Conservation (phyloP, 1,140 invertebrate genomes). For the Anagrus nilaparvatae region DNA sequence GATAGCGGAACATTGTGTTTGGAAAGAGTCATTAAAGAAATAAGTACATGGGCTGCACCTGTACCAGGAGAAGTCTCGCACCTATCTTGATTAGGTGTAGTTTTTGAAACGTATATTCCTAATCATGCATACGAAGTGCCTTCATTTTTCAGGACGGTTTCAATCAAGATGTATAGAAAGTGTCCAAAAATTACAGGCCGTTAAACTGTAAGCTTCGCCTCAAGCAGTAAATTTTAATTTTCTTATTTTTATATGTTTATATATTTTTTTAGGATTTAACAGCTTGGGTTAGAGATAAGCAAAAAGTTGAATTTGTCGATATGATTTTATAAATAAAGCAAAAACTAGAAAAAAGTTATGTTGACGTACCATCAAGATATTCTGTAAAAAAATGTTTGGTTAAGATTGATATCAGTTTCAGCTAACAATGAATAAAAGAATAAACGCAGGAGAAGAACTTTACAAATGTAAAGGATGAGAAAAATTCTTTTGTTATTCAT, state of each 20-base stretch:
- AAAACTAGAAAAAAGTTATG: slow-evolving; percentile 65
- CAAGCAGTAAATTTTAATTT: slow-evolving; percentile 54
- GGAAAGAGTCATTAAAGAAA: slow-evolving; percentile 82
- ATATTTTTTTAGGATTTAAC: slow-evolving; percentile 60
- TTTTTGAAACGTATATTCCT: slow-evolving; percentile 59
- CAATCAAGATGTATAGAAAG: slow-evolving; percentile 76
- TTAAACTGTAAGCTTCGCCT: slow-evolving; percentile 85
- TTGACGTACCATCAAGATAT: slow-evolving; percentile 57
- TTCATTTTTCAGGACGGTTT: slow-evolving; percentile 94
- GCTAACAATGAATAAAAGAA: too few species aligned
- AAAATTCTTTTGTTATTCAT: too few species aligned
- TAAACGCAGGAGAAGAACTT: too few species aligned
- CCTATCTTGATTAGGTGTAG: slow-evolving; percentile 75
- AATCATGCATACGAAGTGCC: slow-evolving; percentile 54
- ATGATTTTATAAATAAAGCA: slow-evolving; percentile 81
- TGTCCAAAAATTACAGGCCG: slow-evolving; percentile 74
- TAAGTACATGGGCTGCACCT: slow-evolving; percentile 87
- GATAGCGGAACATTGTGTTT: slow-evolving; percentile 75
- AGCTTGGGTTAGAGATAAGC: slow-evolving; percentile 80
- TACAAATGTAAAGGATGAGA: too few species aligned
- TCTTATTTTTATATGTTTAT: slow-evolving; percentile 3
- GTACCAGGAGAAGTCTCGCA: slow-evolving; percentile 69
- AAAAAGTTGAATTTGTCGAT: slow-evolving; percentile 94
- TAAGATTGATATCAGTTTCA: too few species aligned
- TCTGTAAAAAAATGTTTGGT: slow-evolving; percentile 58